Conservation (phyloP, 1,140 invertebrate species). For the fruit fly (Drosophila melanogaster) region Release_6_plus_ISO1_MT NC_004354.4:979501-980000, state of each 20-base stretch:
- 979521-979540: background rate
- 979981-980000: slow-evolving; percentile 13
- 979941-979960: slow-evolving; percentile 81
- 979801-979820: slow-evolving; percentile 12
- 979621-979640: slow-evolving; percentile 26
- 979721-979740: slow-evolving; percentile 19
- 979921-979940: slow-evolving; percentile 38
- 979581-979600: slow-evolving; percentile 8
- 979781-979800: background rate
- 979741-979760: too few species aligned
- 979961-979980: slow-evolving; percentile 82
- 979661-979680: slow-evolving; percentile 20
- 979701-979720: slow-evolving; percentile 42
- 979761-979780: slow-evolving; percentile 4
- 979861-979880: slow-evolving; percentile 78
- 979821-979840: slow-evolving; percentile 33
- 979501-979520: background rate
- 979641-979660: slow-evolving; percentile 36
- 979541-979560: slow-evolving; percentile 6
- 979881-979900: slow-evolving; percentile 65
- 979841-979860: slow-evolving; percentile 72
- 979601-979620: slow-evolving; percentile 44
- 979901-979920: background rate
- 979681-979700: slow-evolving; percentile 25
- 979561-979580: background rate